Evolutionary conservation across 1,140 invertebrate genomes (phyloP).

Genomic region (Pentalonia nigronervosa): DNA sequence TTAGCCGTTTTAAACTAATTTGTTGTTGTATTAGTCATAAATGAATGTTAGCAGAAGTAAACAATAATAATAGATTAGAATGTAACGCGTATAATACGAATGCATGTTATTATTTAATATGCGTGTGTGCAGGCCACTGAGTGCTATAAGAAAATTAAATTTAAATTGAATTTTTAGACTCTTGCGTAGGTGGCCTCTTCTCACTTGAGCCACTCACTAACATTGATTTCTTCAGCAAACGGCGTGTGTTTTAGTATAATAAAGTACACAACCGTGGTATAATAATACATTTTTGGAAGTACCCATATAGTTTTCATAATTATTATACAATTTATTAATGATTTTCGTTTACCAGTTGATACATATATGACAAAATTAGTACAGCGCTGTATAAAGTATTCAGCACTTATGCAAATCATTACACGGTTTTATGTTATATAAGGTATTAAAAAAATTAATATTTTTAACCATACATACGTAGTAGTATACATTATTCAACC

Average conservation of each 20-base stretch:
- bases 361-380: background rate
- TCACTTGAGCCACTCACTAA: no score
- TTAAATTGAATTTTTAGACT: background rate
- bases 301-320: background rate
- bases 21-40: background rate
- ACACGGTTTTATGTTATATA: no score
- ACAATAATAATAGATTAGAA: background rate
- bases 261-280: no score
- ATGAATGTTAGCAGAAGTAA: background rate
- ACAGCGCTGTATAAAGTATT: background rate
- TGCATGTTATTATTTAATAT: background rate
- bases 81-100: background rate
- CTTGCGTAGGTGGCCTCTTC: no score
- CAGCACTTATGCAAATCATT: background rate
- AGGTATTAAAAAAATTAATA: background rate
- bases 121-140: background rate
- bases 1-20: background rate
- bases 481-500: no score
- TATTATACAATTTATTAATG: background rate
- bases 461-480: no score
- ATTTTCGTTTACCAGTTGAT: background rate
- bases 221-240: no score
- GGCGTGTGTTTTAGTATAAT: background rate
- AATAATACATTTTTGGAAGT: background rate
- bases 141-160: background rate